Conservation (phyloP, 2,888 invertebrate species). For the Melipona beecheii region DNA sequence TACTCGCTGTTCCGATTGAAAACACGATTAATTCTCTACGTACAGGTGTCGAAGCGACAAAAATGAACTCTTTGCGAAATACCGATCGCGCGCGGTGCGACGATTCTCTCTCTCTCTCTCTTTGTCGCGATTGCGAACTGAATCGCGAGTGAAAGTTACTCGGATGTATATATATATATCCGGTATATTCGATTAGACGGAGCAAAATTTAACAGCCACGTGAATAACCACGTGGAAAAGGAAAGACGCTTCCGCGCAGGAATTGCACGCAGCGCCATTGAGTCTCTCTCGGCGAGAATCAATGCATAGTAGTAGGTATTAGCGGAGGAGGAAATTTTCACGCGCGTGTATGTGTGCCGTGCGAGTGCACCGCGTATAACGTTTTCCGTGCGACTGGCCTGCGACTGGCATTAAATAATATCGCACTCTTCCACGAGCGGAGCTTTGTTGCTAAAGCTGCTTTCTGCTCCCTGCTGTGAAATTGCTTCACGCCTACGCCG, state of each 20-base stretch:
- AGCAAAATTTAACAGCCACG: constrained; percentile 35
- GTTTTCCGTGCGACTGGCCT: constrained; percentile 49
- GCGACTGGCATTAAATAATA: constrained; percentile 67
- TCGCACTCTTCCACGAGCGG: constrained; percentile 60
- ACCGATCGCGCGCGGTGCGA: too few relatives aligned
- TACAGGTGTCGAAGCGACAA: not conserved
- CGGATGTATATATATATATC: too few relatives aligned
- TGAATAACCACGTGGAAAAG: constrained; percentile 12
- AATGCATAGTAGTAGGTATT: not conserved
- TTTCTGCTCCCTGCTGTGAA: constrained; percentile 67
- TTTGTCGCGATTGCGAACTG: too few relatives aligned
- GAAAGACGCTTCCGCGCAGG: constrained; percentile 10
- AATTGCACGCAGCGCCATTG: not conserved
- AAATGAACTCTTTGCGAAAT: too few relatives aligned
- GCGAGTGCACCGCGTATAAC: not conserved
- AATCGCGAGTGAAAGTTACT: too few relatives aligned
- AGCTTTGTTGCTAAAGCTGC: constrained; percentile 63
- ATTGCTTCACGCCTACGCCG: constrained; percentile 67
- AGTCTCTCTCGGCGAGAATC: constrained; percentile 4
- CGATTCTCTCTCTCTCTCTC: too few relatives aligned
- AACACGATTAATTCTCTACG: constrained; percentile 28
- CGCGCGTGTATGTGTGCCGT: not conserved
- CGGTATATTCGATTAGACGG: constrained; percentile 27
- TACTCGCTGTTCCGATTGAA: constrained; percentile 16
- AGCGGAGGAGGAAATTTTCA: not conserved